These are phyloP conservation scores for Drosophila dunni DNA, from an alignment of 1,140 invertebrate species.

Conservation along the genomic window DNA sequence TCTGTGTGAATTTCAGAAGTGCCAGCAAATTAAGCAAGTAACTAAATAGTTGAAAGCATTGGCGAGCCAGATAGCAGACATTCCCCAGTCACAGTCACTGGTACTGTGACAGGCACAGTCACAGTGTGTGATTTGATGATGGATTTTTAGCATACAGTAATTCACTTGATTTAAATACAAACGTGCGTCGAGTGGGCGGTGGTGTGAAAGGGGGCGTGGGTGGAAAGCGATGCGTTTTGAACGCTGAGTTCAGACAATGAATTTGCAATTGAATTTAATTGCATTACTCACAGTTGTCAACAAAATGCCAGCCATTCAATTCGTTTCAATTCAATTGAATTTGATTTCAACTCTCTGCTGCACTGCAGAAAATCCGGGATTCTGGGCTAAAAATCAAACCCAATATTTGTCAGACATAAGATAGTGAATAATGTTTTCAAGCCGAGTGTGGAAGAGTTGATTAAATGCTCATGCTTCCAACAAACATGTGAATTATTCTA, in stretches of 20 bases:
- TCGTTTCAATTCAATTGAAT: slow-evolving; percentile 80
- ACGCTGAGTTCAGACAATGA: slow-evolving; percentile 55
- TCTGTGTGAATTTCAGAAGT: slow-evolving; percentile 31
- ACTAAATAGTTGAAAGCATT: slow-evolving; percentile 58
- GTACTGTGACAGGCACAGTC: no score
- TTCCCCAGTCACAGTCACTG: not conserved
- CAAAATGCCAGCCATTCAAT: slow-evolving; percentile 79
- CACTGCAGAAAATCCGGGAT: no score
- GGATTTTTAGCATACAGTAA: slow-evolving; percentile 48
- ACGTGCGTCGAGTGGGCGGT: slow-evolving; percentile 34
- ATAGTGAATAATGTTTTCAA: no score
- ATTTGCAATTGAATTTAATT: slow-evolving; percentile 82
- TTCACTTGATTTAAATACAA: slow-evolving; percentile 70
- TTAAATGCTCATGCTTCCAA: no score
- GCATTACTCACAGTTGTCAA: slow-evolving; percentile 81
- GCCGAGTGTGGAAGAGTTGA: no score
- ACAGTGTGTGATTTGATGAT: no score
- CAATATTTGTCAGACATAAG: no score
- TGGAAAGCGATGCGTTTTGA: slow-evolving; percentile 19
- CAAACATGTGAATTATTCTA: no score
- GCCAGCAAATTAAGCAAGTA: slow-evolving; percentile 59
- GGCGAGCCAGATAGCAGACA: slow-evolving; percentile 23
- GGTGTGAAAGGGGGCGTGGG: not conserved
- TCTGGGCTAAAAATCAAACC: no score
- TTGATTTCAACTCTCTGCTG: slow-evolving; percentile 61